These are phyloP conservation scores for Nothobranchius furzeri DNA, from an alignment of 2,113 vertebrate genomes.

Conservation along the genomic window DNA sequence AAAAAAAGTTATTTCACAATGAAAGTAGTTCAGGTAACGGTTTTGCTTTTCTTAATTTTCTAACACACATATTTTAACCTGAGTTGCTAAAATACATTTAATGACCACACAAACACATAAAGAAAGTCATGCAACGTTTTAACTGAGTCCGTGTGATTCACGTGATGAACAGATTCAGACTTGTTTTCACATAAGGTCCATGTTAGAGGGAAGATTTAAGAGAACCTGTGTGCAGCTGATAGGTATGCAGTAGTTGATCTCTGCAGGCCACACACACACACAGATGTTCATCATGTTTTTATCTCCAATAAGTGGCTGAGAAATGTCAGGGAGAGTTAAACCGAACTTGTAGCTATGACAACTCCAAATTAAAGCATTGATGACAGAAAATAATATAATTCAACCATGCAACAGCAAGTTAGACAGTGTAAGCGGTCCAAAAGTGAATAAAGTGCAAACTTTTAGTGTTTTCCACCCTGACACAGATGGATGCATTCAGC, in stretches of 20 bases:
- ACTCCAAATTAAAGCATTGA: background rate
- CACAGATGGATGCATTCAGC: conserved; percentile 48
- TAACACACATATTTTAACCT: conserved; percentile 9
- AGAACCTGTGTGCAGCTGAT: conserved; percentile 65
- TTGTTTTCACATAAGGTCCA: conserved; percentile 75
- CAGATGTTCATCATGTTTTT: conserved; percentile 29
- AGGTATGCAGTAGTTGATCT: conserved; percentile 68
- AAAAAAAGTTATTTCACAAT: too few species aligned
- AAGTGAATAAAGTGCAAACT: conserved; percentile 13
- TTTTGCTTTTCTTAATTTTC: conserved; percentile 4
- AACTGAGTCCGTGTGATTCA: conserved; percentile 10
- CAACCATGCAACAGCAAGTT: background rate
- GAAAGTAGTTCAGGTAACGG: too few species aligned
- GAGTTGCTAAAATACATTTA: conserved; percentile 1
- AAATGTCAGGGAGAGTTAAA: background rate
- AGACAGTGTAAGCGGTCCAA: background rate
- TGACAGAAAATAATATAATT: background rate
- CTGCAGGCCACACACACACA: conserved; percentile 60
- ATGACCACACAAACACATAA: conserved; percentile 5
- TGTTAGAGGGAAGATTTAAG: conserved; percentile 73
- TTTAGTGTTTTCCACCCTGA: conserved; percentile 32
- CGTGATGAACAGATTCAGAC: conserved; percentile 21
- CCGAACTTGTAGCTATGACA: background rate
- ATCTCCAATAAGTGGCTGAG: conserved; percentile 28
- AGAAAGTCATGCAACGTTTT: conserved; percentile 21